Evolutionary conservation across 2,888 invertebrate species (phyloP).

Genomic region (Orchesellides sinensis): DNA sequence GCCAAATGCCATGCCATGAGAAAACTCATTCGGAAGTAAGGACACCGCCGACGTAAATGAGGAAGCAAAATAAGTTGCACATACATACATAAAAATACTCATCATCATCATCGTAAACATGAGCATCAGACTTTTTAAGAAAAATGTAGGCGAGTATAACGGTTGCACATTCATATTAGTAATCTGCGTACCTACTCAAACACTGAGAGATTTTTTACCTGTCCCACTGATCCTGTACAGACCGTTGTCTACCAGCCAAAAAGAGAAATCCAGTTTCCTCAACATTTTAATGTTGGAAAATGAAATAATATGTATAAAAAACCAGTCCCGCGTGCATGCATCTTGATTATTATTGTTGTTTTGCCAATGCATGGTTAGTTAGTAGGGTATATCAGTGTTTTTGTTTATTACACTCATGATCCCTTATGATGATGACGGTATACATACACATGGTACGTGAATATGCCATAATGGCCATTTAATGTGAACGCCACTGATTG

Average conservation of each 20-base stretch:
- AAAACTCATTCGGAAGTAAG: constrained; percentile 43
- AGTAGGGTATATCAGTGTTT: not conserved
- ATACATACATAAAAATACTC: not conserved
- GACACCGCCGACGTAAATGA: not conserved
- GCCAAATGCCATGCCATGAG: too few relatives aligned
- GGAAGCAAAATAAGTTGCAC: not conserved
- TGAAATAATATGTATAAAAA: constrained; percentile 31
- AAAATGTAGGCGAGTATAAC: constrained; percentile 52
- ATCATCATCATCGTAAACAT: too few relatives aligned
- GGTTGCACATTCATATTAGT: not conserved
- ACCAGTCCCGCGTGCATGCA: constrained; percentile 24
- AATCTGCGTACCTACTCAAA: not conserved
- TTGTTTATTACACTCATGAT: not conserved
- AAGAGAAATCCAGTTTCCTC: constrained; percentile 65
- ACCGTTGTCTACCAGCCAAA: constrained; percentile 30
- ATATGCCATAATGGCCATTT: not conserved
- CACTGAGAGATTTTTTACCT: not conserved
- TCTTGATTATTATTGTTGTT: not conserved
- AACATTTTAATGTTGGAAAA: constrained; percentile 38
- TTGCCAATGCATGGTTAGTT: not conserved
- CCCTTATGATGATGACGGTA: constrained; percentile 14
- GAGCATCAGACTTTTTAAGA: not conserved
- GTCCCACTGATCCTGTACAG: not conserved
- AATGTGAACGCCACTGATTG: not conserved
- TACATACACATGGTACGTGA: not conserved